Evolutionary conservation across 2,888 invertebrate species (phyloP), one percentile per base, ranked within the genome.

Genomic region (Desoria tigrina): DNA sequence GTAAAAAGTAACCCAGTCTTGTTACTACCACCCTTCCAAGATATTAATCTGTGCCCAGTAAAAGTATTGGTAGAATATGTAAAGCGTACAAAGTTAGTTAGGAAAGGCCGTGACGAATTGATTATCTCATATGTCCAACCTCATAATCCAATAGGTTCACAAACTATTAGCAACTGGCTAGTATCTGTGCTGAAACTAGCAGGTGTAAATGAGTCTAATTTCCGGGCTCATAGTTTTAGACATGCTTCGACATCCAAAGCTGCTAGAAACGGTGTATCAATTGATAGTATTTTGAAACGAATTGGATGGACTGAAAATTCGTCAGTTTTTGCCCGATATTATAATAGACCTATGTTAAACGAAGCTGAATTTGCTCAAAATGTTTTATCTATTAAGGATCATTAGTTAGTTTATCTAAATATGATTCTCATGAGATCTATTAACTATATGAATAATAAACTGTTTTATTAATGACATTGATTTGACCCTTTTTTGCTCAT

Each of bases 141-240:
- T 2, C 14, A 60, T 27, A 60, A 55, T 2, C 27, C 37, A 2
- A 51, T 63, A 6, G 4, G 28, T 0, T 1, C 24, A 16, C 54
- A 63, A 16, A 66, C 56, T 11, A 1, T 63, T 0, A 32, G 63
- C 23, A 50, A 49, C 27, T 66, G 66, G 66, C 24, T 66, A 4
- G 28, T 32, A 2, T 3, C 14, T 1, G 23, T 63, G 1, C 49
- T 66, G 16, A 3, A 26, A 21, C 3, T 39, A n/a, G 18, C 62
- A 16, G 58, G 50, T 16, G 39, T 67, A 3, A 32, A 66, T 32
- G 59, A 55, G 9, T 18, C 26, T 16, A 9, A 6, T 1, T 66
- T 39, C 37, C 18, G 32, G n/a, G 51, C 45, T 53, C 66, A 66
- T 18, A 58, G 58, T 49, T 66, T 58, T 49, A 1, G 66, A 14